Base-by-base conservation (phyloP, 2,113 vertebrate genomes). In the Spilogale gracilis region DNA sequence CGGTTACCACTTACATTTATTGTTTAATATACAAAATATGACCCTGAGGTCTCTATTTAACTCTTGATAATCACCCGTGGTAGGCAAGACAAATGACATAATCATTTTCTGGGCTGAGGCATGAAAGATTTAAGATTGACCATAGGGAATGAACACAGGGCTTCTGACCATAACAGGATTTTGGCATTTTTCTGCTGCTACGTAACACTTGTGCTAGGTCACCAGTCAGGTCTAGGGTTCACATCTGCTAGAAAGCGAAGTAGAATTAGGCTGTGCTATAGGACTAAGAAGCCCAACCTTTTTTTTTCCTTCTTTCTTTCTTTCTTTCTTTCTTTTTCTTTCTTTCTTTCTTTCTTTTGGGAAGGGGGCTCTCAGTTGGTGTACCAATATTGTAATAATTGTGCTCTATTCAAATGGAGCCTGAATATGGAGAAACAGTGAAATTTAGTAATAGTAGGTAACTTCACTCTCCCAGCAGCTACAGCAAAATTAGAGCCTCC, bases 21-120 rank as follows among this genome's bases (percentile, higher is more conserved):
- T 60, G 2, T 71, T 95, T 95, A 69, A 89, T 32, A 69, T 84
- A 93, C 9, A 85, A 74, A 93, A 91, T 11, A 67, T 12, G 45
- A 92, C 23, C 23, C 48, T 56, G 2, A 73, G 8, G 2, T 88
- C 20, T 63, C 79, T 71, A 1, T 13, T 97, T 91, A 73, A 67
- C 16, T 91, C 73, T 85, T 73, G 21, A 91, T 27, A 85, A 71
- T 30, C 61, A 85, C 54, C 17, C 63, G 74, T 45, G 9, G 14
- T 80, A 80, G 61, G 45, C 14, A n/a, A 79, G 25, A 43, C 10
- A 25, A 89, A 7, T 79, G 43, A 61, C 61, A 16, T 6, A 50
- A 52, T n/a, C 60, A 12, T 85, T 71, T 93, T 79, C 32, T 45
- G 60, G 61, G 3, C 43, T 58, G 4, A 27, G 21, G 60, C 54